Evolutionary conservation across 2,888 invertebrate species (phyloP).

Genomic region (Meganola albula): DNA sequence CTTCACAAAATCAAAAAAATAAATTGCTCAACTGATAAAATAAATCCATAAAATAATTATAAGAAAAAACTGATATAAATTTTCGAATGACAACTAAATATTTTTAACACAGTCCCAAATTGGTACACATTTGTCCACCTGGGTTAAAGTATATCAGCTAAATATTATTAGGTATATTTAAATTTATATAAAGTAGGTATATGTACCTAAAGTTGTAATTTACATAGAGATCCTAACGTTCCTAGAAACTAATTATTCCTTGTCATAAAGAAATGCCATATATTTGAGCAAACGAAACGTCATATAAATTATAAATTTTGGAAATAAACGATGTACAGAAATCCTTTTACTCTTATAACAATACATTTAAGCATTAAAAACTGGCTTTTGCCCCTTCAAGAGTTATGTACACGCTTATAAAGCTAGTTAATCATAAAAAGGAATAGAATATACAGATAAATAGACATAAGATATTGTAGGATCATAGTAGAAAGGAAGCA

Average conservation of each 20-base stretch:
- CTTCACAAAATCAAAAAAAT: constrained; percentile 35
- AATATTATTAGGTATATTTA: constrained; percentile 29
- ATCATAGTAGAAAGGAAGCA: constrained; percentile 4
- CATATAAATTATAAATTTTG: constrained; percentile 20
- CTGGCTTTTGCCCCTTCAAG: constrained; percentile 29
- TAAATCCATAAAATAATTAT: constrained; percentile 30
- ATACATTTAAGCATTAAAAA: constrained; percentile 18
- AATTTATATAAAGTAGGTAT: constrained; percentile 32
- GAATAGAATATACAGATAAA: constrained; percentile 6
- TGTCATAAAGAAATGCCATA: constrained; percentile 68
- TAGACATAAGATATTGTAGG: constrained; percentile 5
- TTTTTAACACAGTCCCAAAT: constrained; percentile 28
- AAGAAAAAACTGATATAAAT: constrained; percentile 33
- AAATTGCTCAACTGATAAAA: constrained; percentile 55
- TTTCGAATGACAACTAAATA: constrained; percentile 34
- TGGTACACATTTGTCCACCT: constrained; percentile 55
- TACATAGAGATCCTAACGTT: constrained; percentile 54
- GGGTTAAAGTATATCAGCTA: constrained; percentile 25
- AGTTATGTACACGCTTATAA: constrained; percentile 21
- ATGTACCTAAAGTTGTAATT: not conserved
- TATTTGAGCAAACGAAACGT: constrained; percentile 72
- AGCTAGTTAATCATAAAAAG: constrained; percentile 7
- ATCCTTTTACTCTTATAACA: constrained; percentile 8
- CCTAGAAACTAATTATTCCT: constrained; percentile 45
- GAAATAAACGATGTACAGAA: constrained; percentile 17